Base-by-base conservation (phyloP, 2,888 invertebrate species). In the Mesorhabditis sp. region DNA sequence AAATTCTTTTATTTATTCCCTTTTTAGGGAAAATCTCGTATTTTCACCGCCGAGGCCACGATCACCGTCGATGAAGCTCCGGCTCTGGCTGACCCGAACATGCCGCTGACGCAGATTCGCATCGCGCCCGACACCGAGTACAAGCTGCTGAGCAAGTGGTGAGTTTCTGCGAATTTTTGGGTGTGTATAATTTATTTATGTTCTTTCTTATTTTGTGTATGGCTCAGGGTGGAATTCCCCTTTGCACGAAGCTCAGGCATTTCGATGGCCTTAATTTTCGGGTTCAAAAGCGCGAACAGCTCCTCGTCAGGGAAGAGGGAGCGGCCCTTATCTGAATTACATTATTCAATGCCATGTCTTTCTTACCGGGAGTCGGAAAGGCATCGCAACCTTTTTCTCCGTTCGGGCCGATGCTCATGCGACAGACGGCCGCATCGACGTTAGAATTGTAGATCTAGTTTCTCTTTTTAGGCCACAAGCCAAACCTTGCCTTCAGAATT, bases 21-120 rank as follows among this genome's bases (percentile, higher is more conserved):
- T 13, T 50, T 50, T 50, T 50, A 50, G 58, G n/a, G n/a, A 13
- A 50, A 50, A 50, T n/a, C 7, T 28, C 43, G 42, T 13, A 62
- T 67, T 13, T 81, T 80, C 67, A 66, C 65, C 0, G 74, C 76
- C 13, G 70, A 71, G 10, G 72, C 70, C 3, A 71, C 67, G 4
- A 45, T 81, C 2, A 64, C 42, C 4, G 81, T 81, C 3, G 78
- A 80, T 43, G 75, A 80, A 42, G n/a, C 69, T 28, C 45, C 74
- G 41, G 42, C 65, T 45, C 42, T 73, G 62, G 50, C 15, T 43
- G 43, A 61, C 45, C 66, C 77, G 62, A 45, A 43, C 42, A 41
- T 71, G 66, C 62, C 66, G 5, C 15, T 71, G 13, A 63, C 66
- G 43, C 68, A 69, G 6, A 68, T 80, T 45, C 63, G 78, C 67